Base-by-base conservation (phyloP, 2,797 vertebrate species). In the Lutjanus argentimaculatus region DNA sequence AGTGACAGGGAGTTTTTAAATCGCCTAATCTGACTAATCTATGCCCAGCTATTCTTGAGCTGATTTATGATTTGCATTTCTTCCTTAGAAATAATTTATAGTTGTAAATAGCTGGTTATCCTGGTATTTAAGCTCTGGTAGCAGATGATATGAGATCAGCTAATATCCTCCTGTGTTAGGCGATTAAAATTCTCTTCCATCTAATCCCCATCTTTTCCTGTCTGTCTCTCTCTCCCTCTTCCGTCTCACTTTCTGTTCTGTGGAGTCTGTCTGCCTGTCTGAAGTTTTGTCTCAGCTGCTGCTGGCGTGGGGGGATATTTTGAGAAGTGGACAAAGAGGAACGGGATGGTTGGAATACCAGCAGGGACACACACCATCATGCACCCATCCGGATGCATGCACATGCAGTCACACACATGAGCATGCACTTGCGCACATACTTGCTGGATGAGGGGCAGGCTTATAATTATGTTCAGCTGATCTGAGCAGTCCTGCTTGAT, bases 201-300 rank as follows among this genome's bases (percentile, higher is more conserved):
- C 62, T n/a, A 30, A 30, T 30, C 25, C 25, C 25, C 25, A 30
- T 30, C 15, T 21, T 25, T 45, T 46, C 40, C 17, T 22, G 11
- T 45, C n/a, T 3, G 21, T 22, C 40, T 51, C 63, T 62, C 16
- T 58, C 56, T 67, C 49, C 53, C 42, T 21, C 43, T 13, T 46
- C 40, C 3, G 9, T 43, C 59, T 14, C 25, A 0, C n/a, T 14
- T 13, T 70, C 5, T 49, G 61, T 76, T 75, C 55, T 68, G 22
- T 51, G 56, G 66, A 15, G 22, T 69, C 73, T n/a, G 69, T 22
- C 72, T 75, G 17, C 70, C 77, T 64, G 21, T 74, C 63, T 88
- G 71, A 66, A 85, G 87, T 84, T 92, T 90, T 88, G 82, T 91
- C 84, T 91, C 92, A 93, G 93, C 92, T 92, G 91, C 89, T 88